These are phyloP conservation scores for Coremacera marginata DNA, from an alignment of 2,888 invertebrate species.

Conservation along the genomic window DNA sequence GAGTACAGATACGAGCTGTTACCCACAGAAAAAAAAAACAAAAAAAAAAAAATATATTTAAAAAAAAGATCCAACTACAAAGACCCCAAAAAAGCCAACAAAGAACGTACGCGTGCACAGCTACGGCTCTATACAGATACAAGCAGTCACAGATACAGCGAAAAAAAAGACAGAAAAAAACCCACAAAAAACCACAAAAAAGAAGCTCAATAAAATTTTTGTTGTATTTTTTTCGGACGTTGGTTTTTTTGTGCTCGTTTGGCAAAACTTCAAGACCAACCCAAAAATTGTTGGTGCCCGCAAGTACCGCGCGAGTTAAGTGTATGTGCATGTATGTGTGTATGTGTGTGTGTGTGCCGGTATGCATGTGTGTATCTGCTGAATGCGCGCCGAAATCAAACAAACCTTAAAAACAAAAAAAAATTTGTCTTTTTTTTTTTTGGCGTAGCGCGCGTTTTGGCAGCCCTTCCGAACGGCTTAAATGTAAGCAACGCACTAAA, in stretches of 20 bases:
- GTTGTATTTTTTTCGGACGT: background rate
- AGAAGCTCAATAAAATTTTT: slow-evolving; percentile 2
- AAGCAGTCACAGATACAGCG: background rate
- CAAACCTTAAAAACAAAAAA: slow-evolving; percentile 44
- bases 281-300: slow-evolving; percentile 27
- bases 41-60: background rate
- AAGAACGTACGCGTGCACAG: slow-evolving; percentile 44
- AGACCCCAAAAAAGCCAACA: slow-evolving; percentile 24
- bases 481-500: slow-evolving; percentile 62
- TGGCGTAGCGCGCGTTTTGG: slow-evolving; percentile 27
- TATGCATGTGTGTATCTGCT: slow-evolving; percentile 26
- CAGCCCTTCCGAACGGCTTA: slow-evolving; percentile 63
- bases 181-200: slow-evolving; percentile 39
- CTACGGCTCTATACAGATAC: background rate
- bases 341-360: slow-evolving; percentile 10
- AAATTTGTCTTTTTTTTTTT: slow-evolving; percentile 25
- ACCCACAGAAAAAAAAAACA: slow-evolving; percentile 8
- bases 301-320: background rate
- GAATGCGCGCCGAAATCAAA: slow-evolving; percentile 50
- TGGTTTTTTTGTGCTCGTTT: slow-evolving; percentile 4
- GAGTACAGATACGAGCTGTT: slow-evolving; percentile 23
- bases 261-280: slow-evolving; percentile 30
- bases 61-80: slow-evolving; percentile 6
- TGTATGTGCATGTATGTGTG: slow-evolving; percentile 22
- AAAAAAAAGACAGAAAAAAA: slow-evolving; percentile 33